Evolutionary conservation across 2,888 invertebrate species (phyloP).

Genomic region (Aspidiotus rigidus): DNA sequence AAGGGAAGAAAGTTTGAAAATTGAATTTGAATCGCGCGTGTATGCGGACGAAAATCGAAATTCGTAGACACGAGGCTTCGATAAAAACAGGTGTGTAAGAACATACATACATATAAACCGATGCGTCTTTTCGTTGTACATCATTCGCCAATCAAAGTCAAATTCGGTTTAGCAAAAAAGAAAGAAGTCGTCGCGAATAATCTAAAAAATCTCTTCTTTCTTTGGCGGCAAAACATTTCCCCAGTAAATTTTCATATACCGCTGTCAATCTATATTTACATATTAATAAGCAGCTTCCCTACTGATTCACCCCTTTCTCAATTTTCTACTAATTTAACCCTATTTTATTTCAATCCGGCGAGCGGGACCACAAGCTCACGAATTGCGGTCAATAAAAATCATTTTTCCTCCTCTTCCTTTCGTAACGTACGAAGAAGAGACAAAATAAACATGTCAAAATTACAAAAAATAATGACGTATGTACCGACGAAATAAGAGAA

Average conservation of each 20-base stretch:
- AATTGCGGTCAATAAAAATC: constrained; percentile 28
- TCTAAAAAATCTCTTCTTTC: constrained; percentile 5
- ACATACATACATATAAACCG: too few relatives aligned
- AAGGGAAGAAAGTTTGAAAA: neutral
- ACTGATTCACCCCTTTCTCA: constrained; percentile 28
- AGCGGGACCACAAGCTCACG: constrained; percentile 19
- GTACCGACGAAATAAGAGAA: too few relatives aligned
- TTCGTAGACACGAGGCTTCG: too few relatives aligned
- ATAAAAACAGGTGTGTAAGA: too few relatives aligned
- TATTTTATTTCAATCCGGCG: constrained; percentile 14
- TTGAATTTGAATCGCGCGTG: constrained; percentile 4
- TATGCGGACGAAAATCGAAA: too few relatives aligned
- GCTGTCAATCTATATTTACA: constrained; percentile 34
- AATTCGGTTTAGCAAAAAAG: too few relatives aligned
- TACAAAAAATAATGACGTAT: too few relatives aligned
- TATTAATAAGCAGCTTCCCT: constrained; percentile 30
- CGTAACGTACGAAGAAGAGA: too few relatives aligned
- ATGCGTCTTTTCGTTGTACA: too few relatives aligned
- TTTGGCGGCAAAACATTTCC: constrained; percentile 13
- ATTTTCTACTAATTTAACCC: constrained; percentile 34
- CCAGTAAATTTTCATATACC: constrained; percentile 21
- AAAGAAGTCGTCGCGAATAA: neutral
- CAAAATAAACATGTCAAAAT: too few relatives aligned
- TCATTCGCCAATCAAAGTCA: too few relatives aligned
- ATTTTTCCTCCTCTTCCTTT: too few relatives aligned